A percentile compares a stretch with the other conserved stretches of the same genome.
These are phyloP conservation scores for Chironomus tepperi DNA, from an alignment of 1,140 invertebrate species.

Conservation along the genomic window DNA sequence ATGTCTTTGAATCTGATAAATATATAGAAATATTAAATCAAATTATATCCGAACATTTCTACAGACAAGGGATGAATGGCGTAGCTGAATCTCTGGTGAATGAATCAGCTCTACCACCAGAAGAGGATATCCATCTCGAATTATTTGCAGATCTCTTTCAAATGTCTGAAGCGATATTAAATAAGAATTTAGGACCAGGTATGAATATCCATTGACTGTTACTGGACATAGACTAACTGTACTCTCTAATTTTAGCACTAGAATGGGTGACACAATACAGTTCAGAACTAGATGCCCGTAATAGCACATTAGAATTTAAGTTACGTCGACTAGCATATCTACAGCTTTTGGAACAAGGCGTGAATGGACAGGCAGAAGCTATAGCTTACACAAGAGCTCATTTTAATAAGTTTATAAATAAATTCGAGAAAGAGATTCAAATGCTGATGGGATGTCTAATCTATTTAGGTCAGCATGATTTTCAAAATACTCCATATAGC, in stretches of 20 bases:
- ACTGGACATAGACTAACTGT: neutral
- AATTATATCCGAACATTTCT: slow-evolving; percentile 74
- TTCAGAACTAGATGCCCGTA: slow-evolving; percentile 47
- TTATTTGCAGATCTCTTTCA: slow-evolving; percentile 72
- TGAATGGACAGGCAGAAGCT: slow-evolving; percentile 57
- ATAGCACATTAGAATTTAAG: slow-evolving; percentile 73
- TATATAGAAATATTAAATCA: slow-evolving; percentile 58
- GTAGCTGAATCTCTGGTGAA: slow-evolving; percentile 52
- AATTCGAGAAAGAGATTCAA: slow-evolving; percentile 65
- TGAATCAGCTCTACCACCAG: neutral
- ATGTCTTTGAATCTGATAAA: slow-evolving; percentile 54
- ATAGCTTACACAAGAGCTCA: slow-evolving; percentile 64
- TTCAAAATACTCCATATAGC: slow-evolving; percentile 62
- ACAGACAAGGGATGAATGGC: slow-evolving; percentile 67
- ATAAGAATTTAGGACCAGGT: slow-evolving; percentile 56
- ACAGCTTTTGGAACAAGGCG: slow-evolving; percentile 51
- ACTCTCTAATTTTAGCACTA: slow-evolving; percentile 45
- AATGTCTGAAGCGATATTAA: slow-evolving; percentile 67
- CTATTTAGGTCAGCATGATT: slow-evolving; percentile 62
- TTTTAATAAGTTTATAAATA: slow-evolving; percentile 62
- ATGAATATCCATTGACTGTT: neutral
- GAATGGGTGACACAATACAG: slow-evolving; percentile 57
- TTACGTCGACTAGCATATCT: slow-evolving; percentile 50
- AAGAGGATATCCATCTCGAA: slow-evolving; percentile 38
- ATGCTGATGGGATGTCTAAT: slow-evolving; percentile 74